These are phyloP conservation scores for Pachypanchax playfairii DNA, from an alignment of 2,113 vertebrate genomes.

Conservation along the genomic window DNA sequence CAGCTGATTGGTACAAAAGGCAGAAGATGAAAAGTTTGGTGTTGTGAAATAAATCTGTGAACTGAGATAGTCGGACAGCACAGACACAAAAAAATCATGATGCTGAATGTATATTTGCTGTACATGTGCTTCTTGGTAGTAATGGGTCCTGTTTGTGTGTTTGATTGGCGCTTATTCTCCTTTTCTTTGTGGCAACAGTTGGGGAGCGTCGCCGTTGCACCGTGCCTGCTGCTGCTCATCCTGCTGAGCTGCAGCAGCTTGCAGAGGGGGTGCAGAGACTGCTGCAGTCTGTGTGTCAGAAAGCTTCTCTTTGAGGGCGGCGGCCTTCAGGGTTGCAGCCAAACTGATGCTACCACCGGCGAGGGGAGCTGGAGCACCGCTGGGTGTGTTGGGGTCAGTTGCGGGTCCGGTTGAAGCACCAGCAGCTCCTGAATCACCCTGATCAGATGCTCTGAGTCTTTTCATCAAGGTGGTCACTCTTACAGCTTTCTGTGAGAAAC, in stretches of 20 bases:
- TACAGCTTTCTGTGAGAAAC: conserved; percentile 88
- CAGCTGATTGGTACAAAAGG: conserved; percentile 52
- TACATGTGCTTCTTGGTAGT: conserved; percentile 53
- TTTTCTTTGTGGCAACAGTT: conserved; percentile 71
- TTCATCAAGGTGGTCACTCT: conserved; percentile 98
- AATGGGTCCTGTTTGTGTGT: conserved; percentile 32
- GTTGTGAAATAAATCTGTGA: conserved; percentile 53
- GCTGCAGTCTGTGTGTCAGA: conserved; percentile 69
- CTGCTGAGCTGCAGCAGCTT: conserved; percentile 53
- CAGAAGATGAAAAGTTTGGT: conserved; percentile 49
- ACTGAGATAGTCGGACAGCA: conserved; percentile 44
- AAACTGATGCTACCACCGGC: conserved; percentile 30
- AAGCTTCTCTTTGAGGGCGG: conserved; percentile 60
- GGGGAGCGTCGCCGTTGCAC: conserved; percentile 82
- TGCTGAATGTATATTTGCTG: conserved; percentile 65
- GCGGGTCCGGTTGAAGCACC: conserved; percentile 68
- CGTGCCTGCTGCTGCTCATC: conserved; percentile 69
- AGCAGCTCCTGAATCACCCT: conserved; percentile 76
- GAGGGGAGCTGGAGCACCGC: conserved; percentile 59
- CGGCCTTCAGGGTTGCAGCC: conserved; percentile 59
- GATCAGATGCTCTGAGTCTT: conserved; percentile 90
- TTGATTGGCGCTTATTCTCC: conserved; percentile 70
- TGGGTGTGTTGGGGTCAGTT: conserved; percentile 45
- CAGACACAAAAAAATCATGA: conserved; percentile 67
- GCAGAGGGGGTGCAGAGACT: conserved; percentile 48